phyloP scores from a whole-genome alignment of 2,797 vertebrate species.

The Amphiprion clarkii region DNA sequence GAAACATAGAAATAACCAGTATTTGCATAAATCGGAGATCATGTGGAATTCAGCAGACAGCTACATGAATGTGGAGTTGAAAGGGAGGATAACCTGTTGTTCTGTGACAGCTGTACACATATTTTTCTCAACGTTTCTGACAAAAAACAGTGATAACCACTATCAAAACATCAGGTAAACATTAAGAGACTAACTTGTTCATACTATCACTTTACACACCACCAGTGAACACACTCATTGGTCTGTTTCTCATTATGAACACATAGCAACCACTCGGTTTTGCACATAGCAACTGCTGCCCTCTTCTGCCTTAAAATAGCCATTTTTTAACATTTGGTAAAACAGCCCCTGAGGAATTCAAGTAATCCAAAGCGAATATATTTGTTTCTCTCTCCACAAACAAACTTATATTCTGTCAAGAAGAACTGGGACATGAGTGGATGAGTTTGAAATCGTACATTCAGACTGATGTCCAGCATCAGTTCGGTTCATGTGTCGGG shows the following conservation, averaged over 20 bases:
- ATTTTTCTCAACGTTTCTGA: too few relatives aligned
- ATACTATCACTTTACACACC: background rate
- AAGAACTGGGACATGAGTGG: background rate
- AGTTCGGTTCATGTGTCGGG: conserved; percentile 39
- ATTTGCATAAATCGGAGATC: conserved; percentile 24
- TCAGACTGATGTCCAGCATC: conserved; percentile 20
- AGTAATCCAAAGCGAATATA: background rate
- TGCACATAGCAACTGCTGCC: conserved; percentile 13
- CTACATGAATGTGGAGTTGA: background rate
- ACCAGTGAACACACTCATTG: background rate
- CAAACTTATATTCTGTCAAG: background rate
- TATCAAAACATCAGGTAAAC: background rate
- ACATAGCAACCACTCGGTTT: conserved; percentile 14
- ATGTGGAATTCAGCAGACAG: conserved; percentile 22
- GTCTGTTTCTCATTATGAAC: conserved; percentile 16
- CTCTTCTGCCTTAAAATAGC: background rate
- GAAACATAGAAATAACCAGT: conserved; percentile 9
- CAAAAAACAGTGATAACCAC: background rate
- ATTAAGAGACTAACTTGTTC: background rate
- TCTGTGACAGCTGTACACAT: too few relatives aligned
- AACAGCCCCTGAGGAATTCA: conserved; percentile 1
- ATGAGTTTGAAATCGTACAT: conserved; percentile 11
- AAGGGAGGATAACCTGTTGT: background rate
- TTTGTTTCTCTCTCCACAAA: background rate
- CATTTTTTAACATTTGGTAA: conserved; percentile 11